These are phyloP conservation scores for Anastrepha obliqua DNA, from an alignment of 1,140 invertebrate species.

Conservation along the genomic window DNA sequence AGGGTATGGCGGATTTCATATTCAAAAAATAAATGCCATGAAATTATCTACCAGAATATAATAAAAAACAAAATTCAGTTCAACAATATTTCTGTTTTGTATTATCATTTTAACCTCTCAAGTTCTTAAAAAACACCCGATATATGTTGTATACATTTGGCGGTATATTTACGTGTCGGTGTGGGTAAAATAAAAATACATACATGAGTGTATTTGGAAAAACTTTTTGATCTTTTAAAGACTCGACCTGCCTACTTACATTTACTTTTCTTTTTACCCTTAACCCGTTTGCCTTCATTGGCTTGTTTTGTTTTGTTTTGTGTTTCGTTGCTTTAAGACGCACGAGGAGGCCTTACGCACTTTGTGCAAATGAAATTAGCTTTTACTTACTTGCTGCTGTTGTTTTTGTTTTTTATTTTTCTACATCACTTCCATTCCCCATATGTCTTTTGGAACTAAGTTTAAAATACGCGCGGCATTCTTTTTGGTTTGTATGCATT, in stretches of 20 bases:
- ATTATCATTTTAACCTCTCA: no score
- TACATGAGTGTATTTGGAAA: neutral
- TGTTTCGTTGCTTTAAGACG: neutral
- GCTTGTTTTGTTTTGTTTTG: neutral
- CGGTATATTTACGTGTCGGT: neutral
- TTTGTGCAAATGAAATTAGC: neutral
- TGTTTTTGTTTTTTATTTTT: neutral
- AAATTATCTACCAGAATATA: no score
- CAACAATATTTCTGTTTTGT: no score
- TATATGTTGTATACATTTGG: no score
- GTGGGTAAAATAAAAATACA: neutral
- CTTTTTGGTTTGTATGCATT: neutral
- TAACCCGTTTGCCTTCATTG: neutral
- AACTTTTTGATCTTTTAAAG: slow-evolving; percentile 36
- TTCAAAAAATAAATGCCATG: no score
- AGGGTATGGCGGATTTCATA: no score
- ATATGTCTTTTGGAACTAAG: neutral
- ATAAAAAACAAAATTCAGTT: no score
- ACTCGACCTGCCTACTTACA: neutral
- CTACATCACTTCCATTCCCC: neutral
- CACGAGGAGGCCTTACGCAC: neutral
- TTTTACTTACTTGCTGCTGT: neutral
- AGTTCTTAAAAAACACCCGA: no score
- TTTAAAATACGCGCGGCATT: neutral
- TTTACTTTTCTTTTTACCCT: neutral